Evolutionary conservation across 1,140 invertebrate genomes (phyloP).

Genomic region (Lysiphlebus fabarum): DNA sequence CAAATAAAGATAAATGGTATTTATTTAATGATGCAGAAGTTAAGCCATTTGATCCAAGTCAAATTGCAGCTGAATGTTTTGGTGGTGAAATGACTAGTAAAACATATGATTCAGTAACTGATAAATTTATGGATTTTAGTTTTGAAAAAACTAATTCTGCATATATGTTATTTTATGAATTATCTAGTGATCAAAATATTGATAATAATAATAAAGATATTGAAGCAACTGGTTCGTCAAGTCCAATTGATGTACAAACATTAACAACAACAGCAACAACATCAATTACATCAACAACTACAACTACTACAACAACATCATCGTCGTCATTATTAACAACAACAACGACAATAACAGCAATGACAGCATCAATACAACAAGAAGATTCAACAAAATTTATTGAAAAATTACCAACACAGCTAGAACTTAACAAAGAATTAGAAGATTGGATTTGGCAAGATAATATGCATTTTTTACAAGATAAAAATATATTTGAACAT

Average conservation of each 20-base stretch:
- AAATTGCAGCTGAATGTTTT: conserved; percentile 92
- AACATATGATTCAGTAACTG: conserved; percentile 92
- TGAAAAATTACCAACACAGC: conserved; percentile 41
- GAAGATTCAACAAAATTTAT: conserved; percentile 47
- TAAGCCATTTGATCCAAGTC: conserved; percentile 90
- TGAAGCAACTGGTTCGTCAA: conserved; percentile 50
- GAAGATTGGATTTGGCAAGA: conserved; percentile 94
- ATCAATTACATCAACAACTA: conserved; percentile 17
- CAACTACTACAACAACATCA: too few relatives aligned
- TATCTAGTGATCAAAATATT: conserved; percentile 55
- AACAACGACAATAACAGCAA: too few relatives aligned
- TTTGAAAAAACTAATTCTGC: conserved; percentile 97
- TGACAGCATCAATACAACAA: conserved; percentile 14
- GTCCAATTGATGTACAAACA: conserved; percentile 30
- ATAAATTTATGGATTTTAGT: conserved; percentile 96
- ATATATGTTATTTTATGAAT: conserved; percentile 96
- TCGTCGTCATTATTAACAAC: too few relatives aligned
- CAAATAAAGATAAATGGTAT: conserved; percentile 83
- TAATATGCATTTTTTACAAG: conserved; percentile 90
- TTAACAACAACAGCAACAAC: not conserved
- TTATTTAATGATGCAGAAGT: conserved; percentile 96
- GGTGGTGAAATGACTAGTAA: conserved; percentile 97
- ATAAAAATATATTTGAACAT: conserved; percentile 94
- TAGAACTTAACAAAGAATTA: conserved; percentile 72
- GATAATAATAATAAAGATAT: conserved; percentile 39